Evolutionary conservation across 2,888 invertebrate species (phyloP).

Genomic region (Busseola fusca): DNA sequence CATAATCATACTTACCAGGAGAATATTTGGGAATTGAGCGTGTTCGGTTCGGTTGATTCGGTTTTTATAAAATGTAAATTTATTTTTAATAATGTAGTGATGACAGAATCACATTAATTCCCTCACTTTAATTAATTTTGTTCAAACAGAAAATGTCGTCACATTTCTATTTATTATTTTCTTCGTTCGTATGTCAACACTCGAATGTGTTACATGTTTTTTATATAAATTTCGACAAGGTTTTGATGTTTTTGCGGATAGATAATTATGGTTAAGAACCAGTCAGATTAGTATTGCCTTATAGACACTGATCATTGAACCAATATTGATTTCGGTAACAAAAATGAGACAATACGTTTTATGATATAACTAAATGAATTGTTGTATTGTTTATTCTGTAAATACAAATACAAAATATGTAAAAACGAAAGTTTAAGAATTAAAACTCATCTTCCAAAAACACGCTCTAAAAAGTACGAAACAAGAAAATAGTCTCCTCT

Average conservation of each 20-base stretch:
- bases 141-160: slow-evolving; percentile 12
- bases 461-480: no score
- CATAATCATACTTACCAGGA: no score
- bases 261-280: not conserved
- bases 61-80: slow-evolving; percentile 5
- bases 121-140: slow-evolving; percentile 27
- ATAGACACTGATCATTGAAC: not conserved
- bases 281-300: slow-evolving; percentile 2
- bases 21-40: no score
- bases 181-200: not conserved
- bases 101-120: slow-evolving; percentile 39
- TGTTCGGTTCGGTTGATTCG: slow-evolving; percentile 1
- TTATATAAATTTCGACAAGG: slow-evolving; percentile 1
- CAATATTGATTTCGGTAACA: not conserved
- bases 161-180: slow-evolving; percentile 16
- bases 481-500: no score
- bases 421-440: no score
- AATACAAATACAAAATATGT: no score
- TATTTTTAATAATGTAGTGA: slow-evolving; percentile 25
- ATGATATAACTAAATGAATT: not conserved
- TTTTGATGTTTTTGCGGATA: not conserved
- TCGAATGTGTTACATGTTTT: slow-evolving; percentile 6
- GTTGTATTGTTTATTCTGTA: no score
- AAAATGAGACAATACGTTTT: not conserved
- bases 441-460: no score